Evolutionary conservation across 2,888 invertebrate genomes (phyloP).

Genomic region (Anoplius nigerrimus): DNA sequence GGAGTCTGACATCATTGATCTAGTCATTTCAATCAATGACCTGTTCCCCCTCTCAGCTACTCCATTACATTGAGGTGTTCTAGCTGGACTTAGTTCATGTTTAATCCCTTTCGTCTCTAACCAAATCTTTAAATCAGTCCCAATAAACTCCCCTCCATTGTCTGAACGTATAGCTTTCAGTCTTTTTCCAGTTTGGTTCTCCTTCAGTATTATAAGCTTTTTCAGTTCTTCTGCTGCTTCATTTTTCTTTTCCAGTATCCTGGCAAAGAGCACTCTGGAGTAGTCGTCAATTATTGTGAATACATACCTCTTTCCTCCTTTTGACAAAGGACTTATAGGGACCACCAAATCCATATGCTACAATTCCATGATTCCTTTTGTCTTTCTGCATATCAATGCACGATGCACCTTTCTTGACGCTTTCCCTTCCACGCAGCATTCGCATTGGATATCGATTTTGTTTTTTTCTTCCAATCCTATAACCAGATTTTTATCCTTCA

Average conservation of each 20-base stretch:
- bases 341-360: neutral
- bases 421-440: conserved; percentile 1
- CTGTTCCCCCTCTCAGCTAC: conserved; percentile 19
- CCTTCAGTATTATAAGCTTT: conserved; percentile 10
- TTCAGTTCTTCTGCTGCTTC: conserved; percentile 7
- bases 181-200: conserved; percentile 8
- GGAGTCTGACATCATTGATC: conserved; percentile 20
- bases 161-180: conserved; percentile 9
- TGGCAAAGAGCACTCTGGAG: conserved; percentile 12
- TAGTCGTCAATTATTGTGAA: conserved; percentile 21
- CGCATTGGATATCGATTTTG: neutral
- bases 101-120: conserved; percentile 5
- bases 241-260: neutral
- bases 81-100: conserved; percentile 18
- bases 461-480: neutral
- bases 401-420: neutral
- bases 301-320: neutral
- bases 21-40: conserved; percentile 14
- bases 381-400: neutral
- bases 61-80: conserved; percentile 23
- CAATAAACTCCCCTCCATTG: neutral
- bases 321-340: neutral
- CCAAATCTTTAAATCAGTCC: conserved; percentile 1
- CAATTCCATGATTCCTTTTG: no score
- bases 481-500: neutral